A percentile compares a stretch with the other conserved stretches of the same genome.
Conservation (phyloP, 2,797 vertebrate genomes). For the Apogon talboti region DNA sequence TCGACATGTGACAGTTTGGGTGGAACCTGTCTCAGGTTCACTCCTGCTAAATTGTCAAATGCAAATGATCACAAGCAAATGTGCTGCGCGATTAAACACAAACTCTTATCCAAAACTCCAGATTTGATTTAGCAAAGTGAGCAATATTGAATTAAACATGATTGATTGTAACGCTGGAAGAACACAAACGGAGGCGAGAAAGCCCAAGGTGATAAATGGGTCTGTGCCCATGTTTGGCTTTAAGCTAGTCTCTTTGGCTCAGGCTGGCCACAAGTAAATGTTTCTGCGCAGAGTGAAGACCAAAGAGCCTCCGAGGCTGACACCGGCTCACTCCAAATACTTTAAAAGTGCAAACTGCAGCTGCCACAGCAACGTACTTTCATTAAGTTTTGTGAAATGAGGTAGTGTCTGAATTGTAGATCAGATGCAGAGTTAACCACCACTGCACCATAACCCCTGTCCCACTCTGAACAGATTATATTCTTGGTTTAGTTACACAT, state of each 20-base stretch:
- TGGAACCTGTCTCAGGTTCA: conserved; percentile 81
- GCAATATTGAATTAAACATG: conserved; percentile 71
- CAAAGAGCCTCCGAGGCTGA: conserved; percentile 31
- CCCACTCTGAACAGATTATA: too few species aligned
- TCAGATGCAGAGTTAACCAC: not conserved
- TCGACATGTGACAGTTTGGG: conserved; percentile 86
- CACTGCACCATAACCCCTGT: too few species aligned
- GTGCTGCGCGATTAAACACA: conserved; percentile 61
- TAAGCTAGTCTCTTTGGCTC: conserved; percentile 42
- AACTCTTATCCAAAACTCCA: conserved; percentile 59
- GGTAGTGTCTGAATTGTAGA: conserved; percentile 4
- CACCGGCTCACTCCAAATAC: conserved; percentile 16
- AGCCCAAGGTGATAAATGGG: conserved; percentile 62
- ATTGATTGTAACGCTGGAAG: conserved; percentile 59
- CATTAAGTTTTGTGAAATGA: conserved; percentile 4
- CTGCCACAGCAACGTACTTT: not conserved
- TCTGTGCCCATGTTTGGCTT: conserved; percentile 54
- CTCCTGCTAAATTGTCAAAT: conserved; percentile 75
- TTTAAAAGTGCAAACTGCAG: conserved; percentile 1
- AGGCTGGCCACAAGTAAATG: conserved; percentile 37
- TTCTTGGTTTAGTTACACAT: too few species aligned
- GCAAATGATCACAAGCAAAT: conserved; percentile 67
- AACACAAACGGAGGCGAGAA: conserved; percentile 47
- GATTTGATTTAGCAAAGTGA: conserved; percentile 64
- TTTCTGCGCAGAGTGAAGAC: conserved; percentile 41